These are phyloP conservation scores for Percopsis omiscomaycus DNA, from an alignment of 2,797 vertebrate genomes.

Conservation along the genomic window DNA sequence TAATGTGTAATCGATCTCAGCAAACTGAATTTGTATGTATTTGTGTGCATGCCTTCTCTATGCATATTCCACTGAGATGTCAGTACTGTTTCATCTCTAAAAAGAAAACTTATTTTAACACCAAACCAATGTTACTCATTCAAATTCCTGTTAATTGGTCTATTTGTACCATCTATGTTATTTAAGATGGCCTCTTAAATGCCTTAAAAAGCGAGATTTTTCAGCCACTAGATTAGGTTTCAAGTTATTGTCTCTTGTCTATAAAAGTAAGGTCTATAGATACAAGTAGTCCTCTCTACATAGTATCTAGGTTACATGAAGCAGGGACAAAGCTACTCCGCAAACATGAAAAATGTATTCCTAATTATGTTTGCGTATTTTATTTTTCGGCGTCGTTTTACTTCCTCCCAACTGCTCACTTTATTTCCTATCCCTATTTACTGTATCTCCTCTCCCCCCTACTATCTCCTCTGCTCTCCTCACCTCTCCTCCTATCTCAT, in stretches of 20 bases:
- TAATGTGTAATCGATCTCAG: constrained; percentile 16
- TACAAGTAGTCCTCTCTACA: too few relatives aligned
- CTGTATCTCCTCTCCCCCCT: background rate
- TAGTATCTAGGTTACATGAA: too few relatives aligned
- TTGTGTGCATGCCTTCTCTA: constrained; percentile 2
- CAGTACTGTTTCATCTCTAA: constrained; percentile 11
- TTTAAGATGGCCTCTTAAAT: constrained; percentile 61
- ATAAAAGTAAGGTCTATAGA: background rate
- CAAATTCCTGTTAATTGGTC: too few relatives aligned
- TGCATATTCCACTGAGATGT: constrained; percentile 3
- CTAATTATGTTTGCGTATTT: background rate
- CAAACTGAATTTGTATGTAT: background rate
- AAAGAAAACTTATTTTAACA: constrained; percentile 9
- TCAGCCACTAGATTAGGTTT: constrained; percentile 30
- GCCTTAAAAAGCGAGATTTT: constrained; percentile 33
- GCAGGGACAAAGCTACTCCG: background rate
- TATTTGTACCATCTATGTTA: constrained; percentile 24
- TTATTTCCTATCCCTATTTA: constrained; percentile 1
- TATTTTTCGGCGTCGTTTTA: too few relatives aligned
- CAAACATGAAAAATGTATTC: constrained; percentile 1
- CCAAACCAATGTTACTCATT: background rate
- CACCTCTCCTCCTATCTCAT: too few relatives aligned
- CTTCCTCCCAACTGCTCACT: background rate
- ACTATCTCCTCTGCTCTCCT: too few relatives aligned
- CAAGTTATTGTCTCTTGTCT: constrained; percentile 19